phyloP scores from a whole-genome alignment of 1,140 invertebrate genomes.

The Oncopodura yosiiana region DNA sequence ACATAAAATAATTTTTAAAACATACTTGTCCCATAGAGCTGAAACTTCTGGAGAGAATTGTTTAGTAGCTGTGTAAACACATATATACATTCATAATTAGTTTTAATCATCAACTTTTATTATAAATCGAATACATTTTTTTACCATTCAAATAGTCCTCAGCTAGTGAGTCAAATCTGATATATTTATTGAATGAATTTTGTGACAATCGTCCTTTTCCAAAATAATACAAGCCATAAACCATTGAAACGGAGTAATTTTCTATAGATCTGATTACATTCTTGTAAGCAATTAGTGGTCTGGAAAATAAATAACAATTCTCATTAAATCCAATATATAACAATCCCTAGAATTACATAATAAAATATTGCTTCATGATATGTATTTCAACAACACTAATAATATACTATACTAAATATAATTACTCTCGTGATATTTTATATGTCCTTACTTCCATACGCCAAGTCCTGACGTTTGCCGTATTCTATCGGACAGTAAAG shows the following conservation, averaged over 20 bases:
- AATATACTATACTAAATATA: not conserved
- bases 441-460: slow-evolving; percentile 36
- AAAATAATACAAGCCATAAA: slow-evolving; percentile 42
- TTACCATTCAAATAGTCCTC: slow-evolving; percentile 28
- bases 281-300: slow-evolving; percentile 40
- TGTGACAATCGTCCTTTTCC: slow-evolving; percentile 38
- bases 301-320: slow-evolving; percentile 14
- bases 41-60: slow-evolving; percentile 1
- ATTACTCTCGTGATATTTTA: too few species aligned
- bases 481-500: slow-evolving; percentile 36
- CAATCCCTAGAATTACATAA: not conserved
- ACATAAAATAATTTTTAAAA: too few species aligned
- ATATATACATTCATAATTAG: slow-evolving; percentile 26
- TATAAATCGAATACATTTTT: too few species aligned
- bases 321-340: not conserved
- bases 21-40: slow-evolving; percentile 8
- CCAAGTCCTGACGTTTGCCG: slow-evolving; percentile 36
- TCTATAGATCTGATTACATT: slow-evolving; percentile 41
- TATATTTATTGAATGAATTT: slow-evolving; percentile 34
- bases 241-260: slow-evolving; percentile 39
- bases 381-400: not conserved
- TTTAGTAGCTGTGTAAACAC: not conserved
- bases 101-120: slow-evolving; percentile 2
- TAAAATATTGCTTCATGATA: not conserved
- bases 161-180: slow-evolving; percentile 37